Conservation (phyloP, 2,797 vertebrate species). For the Helostoma temminkii region DNA sequence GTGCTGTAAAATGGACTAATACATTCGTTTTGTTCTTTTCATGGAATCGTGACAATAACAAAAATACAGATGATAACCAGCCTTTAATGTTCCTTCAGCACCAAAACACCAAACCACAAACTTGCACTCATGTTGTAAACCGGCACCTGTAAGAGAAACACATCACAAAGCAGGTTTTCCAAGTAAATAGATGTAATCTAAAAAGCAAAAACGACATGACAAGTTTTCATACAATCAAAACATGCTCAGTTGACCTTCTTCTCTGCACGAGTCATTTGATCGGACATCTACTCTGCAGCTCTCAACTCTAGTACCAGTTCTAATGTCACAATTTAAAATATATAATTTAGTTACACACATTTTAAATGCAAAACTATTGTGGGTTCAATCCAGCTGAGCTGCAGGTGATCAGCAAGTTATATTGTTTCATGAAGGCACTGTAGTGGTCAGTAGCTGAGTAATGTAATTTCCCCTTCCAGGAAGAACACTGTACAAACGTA, state of each 20-base stretch:
- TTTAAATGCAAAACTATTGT: constrained; percentile 6
- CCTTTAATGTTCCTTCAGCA: background rate
- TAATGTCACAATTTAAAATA: constrained; percentile 12
- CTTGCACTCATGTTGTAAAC: constrained; percentile 26
- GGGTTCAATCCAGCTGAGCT: constrained; percentile 12
- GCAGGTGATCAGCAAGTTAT: constrained; percentile 16
- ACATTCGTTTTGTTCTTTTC: background rate
- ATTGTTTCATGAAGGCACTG: constrained; percentile 56
- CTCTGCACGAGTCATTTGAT: background rate
- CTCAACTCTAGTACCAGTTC: background rate
- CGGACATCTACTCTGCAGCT: too few species aligned
- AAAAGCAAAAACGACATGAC: constrained; percentile 3
- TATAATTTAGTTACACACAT: constrained; percentile 1
- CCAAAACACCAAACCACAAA: constrained; percentile 20
- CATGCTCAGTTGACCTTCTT: background rate
- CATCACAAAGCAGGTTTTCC: background rate
- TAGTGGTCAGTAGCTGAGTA: constrained; percentile 30
- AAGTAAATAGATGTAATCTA: background rate
- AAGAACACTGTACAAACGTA: background rate
- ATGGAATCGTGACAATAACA: background rate
- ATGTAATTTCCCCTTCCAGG: background rate
- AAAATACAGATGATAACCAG: background rate
- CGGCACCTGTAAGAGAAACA: constrained; percentile 37
- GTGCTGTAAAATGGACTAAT: background rate
- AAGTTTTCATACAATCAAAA: constrained; percentile 8